Percentiles rank a stretch among this genome's conserved stretches.
Conservation (phyloP, 2,113 vertebrate genomes). For the Paratilapia polleni region DNA sequence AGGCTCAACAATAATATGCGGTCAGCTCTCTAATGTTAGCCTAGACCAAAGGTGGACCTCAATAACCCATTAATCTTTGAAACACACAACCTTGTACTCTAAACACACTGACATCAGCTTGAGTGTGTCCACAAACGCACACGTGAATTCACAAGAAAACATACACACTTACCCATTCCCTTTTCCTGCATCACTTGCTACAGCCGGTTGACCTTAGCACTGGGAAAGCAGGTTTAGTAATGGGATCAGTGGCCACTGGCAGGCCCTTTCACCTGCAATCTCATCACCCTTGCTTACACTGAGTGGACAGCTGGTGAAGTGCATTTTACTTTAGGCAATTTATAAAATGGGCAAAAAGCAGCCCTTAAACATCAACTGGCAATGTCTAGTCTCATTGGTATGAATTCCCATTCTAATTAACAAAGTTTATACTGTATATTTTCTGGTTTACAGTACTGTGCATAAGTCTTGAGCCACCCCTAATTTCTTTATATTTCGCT, state of each 20-base stretch:
- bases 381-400: neutral
- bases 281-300: constrained; percentile 59
- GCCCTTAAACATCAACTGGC: neutral
- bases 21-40: constrained; percentile 44
- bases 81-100: constrained; percentile 25
- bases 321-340: constrained; percentile 26
- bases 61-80: constrained; percentile 53
- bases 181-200: constrained; percentile 48
- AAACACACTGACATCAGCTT: constrained; percentile 25
- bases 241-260: constrained; percentile 66
- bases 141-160: constrained; percentile 19
- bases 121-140: constrained; percentile 38
- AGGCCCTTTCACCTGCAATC: constrained; percentile 57
- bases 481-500: no score
- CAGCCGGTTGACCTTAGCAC: constrained; percentile 64
- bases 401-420: neutral
- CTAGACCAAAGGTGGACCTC: constrained; percentile 50
- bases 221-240: constrained; percentile 66
- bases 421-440: no score
- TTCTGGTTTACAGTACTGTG: no score
- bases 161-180: neutral
- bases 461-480: no score
- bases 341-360: constrained; percentile 11
- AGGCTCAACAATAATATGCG: constrained; percentile 53
- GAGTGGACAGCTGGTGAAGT: constrained; percentile 46